phyloP scores from a whole-genome alignment of 2,888 invertebrate genomes.

The Stenodema calcarata region DNA sequence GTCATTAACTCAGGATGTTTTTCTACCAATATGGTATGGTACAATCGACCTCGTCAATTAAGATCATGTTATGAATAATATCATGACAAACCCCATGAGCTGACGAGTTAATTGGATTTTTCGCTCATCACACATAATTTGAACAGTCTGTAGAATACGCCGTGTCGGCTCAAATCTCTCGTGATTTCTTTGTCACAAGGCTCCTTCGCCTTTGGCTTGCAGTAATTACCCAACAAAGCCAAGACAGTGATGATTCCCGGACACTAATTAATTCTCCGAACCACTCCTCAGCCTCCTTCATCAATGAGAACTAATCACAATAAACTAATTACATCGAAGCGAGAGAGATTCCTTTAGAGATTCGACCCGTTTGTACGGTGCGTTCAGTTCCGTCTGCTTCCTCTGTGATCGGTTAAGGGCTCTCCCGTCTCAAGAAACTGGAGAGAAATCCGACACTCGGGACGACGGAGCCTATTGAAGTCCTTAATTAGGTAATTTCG shows the following conservation, averaged over 20 bases:
- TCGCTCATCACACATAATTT: no score
- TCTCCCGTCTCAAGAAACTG: background rate
- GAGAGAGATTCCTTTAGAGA: background rate
- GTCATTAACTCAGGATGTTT: no score
- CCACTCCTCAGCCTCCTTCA: background rate
- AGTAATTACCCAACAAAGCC: background rate
- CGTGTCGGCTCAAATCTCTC: no score
- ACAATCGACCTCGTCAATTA: no score
- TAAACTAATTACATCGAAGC: background rate
- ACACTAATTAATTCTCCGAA: background rate
- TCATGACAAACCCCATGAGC: no score
- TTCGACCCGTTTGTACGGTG: background rate
- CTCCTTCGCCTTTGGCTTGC: no score
- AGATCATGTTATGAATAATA: no score
- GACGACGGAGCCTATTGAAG: background rate
- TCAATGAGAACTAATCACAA: conserved; percentile 2
- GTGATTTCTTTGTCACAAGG: no score
- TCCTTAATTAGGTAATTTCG: background rate
- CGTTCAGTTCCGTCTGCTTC: background rate
- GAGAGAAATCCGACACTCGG: background rate
- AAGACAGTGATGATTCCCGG: background rate
- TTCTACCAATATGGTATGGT: no score
- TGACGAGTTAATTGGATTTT: no score
- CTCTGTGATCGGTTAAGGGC: background rate
- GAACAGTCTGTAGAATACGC: no score